phyloP scores from a whole-genome alignment of 1,140 invertebrate genomes.

The Trypoxylus dichotomus region DNA sequence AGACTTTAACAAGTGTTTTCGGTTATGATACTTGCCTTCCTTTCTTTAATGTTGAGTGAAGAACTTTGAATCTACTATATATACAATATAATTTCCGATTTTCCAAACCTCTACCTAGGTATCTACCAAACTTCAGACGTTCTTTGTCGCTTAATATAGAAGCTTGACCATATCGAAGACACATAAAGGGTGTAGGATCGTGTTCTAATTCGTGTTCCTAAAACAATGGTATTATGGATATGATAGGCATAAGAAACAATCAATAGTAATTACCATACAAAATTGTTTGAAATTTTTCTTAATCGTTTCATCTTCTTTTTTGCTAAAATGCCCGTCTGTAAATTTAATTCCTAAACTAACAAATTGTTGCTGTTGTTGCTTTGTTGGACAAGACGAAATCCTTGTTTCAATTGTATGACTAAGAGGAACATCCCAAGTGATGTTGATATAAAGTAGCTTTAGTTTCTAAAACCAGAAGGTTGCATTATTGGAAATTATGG shows the following conservation, averaged over 20 bases:
- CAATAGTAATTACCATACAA: not conserved
- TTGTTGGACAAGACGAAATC: slow-evolving; percentile 4
- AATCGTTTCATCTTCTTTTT: not conserved
- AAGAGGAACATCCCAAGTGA: not conserved
- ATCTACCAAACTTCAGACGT: not conserved
- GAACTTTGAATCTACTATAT: slow-evolving; percentile 7
- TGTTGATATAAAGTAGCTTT: not conserved
- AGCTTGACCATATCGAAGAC: not conserved
- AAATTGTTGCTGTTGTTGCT: not conserved
- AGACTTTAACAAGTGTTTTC: too few species aligned
- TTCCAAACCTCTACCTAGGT: slow-evolving; percentile 7
- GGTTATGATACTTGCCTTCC: not conserved
- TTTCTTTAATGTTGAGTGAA: not conserved
- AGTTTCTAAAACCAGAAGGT: slow-evolving; percentile 2
- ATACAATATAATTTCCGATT: not conserved
- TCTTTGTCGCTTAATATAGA: not conserved
- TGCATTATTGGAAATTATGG: too few species aligned
- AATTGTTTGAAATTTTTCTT: slow-evolving; percentile 10
- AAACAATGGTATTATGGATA: not conserved
- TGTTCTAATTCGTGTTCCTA: slow-evolving; percentile 10
- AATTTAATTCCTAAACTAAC: not conserved
- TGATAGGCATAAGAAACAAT: not conserved
- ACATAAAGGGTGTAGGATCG: not conserved
- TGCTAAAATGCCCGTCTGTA: not conserved
- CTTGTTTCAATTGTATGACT: slow-evolving; percentile 16